Conservation (phyloP, 2,797 vertebrate species). For the Sternotherus odoratus region DNA sequence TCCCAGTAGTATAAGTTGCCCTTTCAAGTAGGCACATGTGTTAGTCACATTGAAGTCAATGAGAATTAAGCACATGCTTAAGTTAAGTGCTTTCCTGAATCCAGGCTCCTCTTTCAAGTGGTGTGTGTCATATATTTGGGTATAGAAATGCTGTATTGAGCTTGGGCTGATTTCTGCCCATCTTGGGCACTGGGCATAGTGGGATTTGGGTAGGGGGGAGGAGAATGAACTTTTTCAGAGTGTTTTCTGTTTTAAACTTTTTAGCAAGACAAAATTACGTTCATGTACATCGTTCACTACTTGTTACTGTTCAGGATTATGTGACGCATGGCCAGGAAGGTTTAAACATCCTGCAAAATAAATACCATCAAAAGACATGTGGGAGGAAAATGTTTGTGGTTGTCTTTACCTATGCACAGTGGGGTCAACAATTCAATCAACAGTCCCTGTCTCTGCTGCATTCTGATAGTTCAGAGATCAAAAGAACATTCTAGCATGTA, state of each 20-base stretch:
- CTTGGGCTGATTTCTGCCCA: background rate
- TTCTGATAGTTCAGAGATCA: too few species aligned
- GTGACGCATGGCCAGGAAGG: too few species aligned
- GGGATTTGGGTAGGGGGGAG: background rate
- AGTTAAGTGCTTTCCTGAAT: background rate
- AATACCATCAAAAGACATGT: too few species aligned
- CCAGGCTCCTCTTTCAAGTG: background rate
- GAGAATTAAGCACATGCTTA: background rate
- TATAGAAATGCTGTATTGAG: background rate
- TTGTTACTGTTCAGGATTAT: background rate
- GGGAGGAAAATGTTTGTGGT: too few species aligned
- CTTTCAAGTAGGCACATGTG: background rate
- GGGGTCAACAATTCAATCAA: too few species aligned
- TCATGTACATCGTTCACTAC: background rate
- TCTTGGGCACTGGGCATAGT: too few species aligned
- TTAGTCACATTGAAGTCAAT: too few species aligned
- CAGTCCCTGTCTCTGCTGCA: too few species aligned
- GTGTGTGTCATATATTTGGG: background rate
- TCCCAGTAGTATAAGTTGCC: background rate
- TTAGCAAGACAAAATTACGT: background rate
- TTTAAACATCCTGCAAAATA: too few species aligned
- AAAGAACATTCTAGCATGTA: too few species aligned
- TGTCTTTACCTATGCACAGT: too few species aligned
- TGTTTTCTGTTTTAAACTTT: background rate
- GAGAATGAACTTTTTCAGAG: background rate